These are phyloP conservation scores for Crossoptilon crossoptilon DNA, from an alignment of 2,797 vertebrate species.

Conservation along the genomic window DNA sequence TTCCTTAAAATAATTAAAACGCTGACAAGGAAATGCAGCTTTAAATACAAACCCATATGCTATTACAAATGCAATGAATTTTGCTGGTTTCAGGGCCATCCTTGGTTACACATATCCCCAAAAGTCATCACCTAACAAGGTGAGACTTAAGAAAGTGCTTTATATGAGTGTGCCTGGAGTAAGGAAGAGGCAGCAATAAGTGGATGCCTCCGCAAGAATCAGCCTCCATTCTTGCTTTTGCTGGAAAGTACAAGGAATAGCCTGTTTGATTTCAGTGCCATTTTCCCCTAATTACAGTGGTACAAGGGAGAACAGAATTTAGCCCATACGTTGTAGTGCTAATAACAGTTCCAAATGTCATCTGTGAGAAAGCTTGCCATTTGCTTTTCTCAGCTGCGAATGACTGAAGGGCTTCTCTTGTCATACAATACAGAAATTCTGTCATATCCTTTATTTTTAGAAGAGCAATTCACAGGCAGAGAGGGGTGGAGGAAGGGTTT, in stretches of 20 bases:
- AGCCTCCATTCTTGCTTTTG: rapidly evolving
- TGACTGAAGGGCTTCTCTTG: slow-evolving; percentile 57
- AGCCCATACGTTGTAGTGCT: not conserved
- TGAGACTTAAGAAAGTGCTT: not conserved
- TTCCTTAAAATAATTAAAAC: slow-evolving; percentile 2
- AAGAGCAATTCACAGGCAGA: slow-evolving; percentile 23
- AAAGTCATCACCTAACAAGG: not conserved
- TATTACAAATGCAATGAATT: not conserved
- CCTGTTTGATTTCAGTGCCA: not conserved
- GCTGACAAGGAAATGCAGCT: not conserved
- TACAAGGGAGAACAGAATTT: not conserved
- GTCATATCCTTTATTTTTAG: slow-evolving; percentile 67
- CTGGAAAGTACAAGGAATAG: rapidly evolving
- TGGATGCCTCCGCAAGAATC: not conserved
- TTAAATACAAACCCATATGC: not conserved
- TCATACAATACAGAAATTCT: slow-evolving; percentile 35
- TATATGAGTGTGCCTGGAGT: rapidly evolving
- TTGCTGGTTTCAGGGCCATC: not conserved
- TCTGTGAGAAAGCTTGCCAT: not conserved
- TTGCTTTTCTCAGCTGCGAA: not conserved
- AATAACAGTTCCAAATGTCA: slow-evolving; percentile 31
- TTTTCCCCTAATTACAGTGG: not conserved
- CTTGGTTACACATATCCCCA: not conserved
- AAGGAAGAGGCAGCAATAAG: not conserved
- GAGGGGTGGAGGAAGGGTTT: slow-evolving; percentile 37